Conservation (phyloP, 2,113 vertebrate genomes). For the Cyanoliseus patagonus region DNA sequence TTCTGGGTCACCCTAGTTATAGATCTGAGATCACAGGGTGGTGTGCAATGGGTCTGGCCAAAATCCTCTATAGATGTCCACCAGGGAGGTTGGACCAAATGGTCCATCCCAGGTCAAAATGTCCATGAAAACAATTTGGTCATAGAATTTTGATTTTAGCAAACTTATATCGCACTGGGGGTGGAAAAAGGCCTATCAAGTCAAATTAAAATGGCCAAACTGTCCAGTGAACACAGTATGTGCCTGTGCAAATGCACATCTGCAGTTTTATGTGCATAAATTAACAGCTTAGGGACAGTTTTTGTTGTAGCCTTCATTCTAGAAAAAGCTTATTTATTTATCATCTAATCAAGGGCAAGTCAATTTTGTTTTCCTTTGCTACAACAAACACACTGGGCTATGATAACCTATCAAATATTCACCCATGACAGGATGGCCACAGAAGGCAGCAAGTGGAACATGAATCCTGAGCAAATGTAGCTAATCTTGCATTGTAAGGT, state of each 20-base stretch:
- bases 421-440: background rate
- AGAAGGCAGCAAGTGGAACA: background rate
- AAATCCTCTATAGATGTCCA: background rate
- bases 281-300: background rate
- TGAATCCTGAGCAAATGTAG: background rate
- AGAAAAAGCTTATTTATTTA: background rate
- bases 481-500: background rate
- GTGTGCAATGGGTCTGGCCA: background rate
- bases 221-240: background rate
- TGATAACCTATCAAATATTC: background rate
- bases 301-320: background rate
- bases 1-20: background rate
- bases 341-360: background rate
- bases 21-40: background rate
- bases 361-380: conserved; percentile 19
- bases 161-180: background rate
- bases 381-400: background rate
- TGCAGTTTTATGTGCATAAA: background rate
- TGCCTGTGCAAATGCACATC: background rate
- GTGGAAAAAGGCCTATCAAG: background rate
- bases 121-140: background rate
- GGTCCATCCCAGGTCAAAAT: background rate
- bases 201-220: background rate
- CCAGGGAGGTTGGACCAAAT: background rate
- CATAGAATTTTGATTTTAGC: background rate